Evolutionary conservation across 35 echinoderm and acorn worm genomes (phyloP), one percentile per base, ranked within the genome.

Genomic region (Apostichopus parvimensis): DNA sequence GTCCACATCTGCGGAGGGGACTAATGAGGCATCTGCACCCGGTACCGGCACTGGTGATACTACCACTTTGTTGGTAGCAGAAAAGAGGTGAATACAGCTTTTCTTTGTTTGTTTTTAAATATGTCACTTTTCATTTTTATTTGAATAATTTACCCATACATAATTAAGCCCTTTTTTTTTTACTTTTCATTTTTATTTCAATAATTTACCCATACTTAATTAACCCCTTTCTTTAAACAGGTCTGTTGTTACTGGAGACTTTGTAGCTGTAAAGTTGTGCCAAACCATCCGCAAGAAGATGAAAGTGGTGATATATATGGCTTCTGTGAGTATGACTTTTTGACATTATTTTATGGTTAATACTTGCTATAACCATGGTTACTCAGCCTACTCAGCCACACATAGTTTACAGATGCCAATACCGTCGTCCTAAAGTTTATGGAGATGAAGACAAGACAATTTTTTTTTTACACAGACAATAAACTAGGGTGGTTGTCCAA

Each of bases 261-360:
- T 68, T 17, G 7, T 21, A 15, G 78, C 78, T 4, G 52, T 80
- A 15, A 10, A 54, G 78, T 80, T 80, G 11, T 21, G 12, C 6
- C 5, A 21, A 21, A 80, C 78, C 78, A 80, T 80, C 22, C 78
- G 78, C 22, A 80, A 80, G 78, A 80, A 80, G 21, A 80, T 21
- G 12, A 21, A 80, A 80, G 78, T 80, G 78, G 78, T 80, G 78
- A 80, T 80, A 80, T 80, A 80, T 80, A 80, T 80, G 78, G 78
- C 78, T 80, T 9, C 45, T 12, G 77, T 79, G n/a, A 79, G 45
- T 79, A 79, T 53, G 45, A 79, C 21, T 20, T 53, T 25, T 25
- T 79, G 9, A 9, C 45, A 53, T 79, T 23, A 79, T 12, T 10
- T 20, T 28, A 0, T 28, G 26, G 26, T 28, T 28, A 28, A 28